phyloP scores from a whole-genome alignment of 2,888 invertebrate genomes.

The Trachelus troglodyta region DNA sequence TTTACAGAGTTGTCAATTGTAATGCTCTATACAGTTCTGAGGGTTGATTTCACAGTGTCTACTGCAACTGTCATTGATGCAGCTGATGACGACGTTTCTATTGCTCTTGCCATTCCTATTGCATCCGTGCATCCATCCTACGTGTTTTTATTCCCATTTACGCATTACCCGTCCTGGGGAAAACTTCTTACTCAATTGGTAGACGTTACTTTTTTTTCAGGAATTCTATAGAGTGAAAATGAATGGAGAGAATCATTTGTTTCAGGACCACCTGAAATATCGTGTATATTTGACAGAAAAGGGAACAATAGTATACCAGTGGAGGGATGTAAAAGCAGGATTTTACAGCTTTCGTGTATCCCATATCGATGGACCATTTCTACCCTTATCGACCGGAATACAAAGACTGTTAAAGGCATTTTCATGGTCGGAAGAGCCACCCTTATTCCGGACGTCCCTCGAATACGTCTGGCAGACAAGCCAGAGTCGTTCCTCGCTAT shows the following conservation, averaged over 20 bases:
- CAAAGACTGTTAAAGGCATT: background rate
- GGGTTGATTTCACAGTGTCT: conserved; percentile 53
- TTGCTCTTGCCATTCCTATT: background rate
- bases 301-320: background rate
- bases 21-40: conserved; percentile 53
- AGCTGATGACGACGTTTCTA: background rate
- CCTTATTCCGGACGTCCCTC: background rate
- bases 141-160: background rate
- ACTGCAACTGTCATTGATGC: conserved; percentile 17
- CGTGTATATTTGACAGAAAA: background rate
- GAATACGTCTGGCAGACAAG: background rate
- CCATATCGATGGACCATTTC: background rate
- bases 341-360: background rate
- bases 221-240: conserved; percentile 15
- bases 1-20: conserved; percentile 63
- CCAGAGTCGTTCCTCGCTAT: background rate
- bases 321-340: background rate
- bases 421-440: background rate
- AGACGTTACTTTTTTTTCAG: background rate
- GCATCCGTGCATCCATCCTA: background rate
- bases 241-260: background rate
- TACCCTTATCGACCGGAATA: background rate
- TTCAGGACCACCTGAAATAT: background rate
- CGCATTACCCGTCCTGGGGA: background rate
- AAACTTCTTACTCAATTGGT: background rate